Evolutionary conservation across 2,888 invertebrate genomes (phyloP).

Genomic region (Ormyrus pomaceus): DNA sequence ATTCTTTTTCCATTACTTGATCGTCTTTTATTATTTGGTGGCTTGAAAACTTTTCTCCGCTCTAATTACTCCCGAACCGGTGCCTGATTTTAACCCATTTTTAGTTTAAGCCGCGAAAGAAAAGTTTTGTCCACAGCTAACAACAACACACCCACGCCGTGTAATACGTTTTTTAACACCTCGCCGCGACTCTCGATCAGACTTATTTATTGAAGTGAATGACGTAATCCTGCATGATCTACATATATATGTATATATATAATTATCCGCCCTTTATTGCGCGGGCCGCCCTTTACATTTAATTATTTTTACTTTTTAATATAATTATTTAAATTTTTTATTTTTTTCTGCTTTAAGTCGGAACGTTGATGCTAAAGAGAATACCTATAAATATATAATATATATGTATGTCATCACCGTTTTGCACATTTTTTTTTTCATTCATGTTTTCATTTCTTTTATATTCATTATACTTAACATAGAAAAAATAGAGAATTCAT

Average conservation of each 20-base stretch:
- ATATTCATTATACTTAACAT: slow-evolving; percentile 71
- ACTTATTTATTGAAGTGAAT: slow-evolving; percentile 69
- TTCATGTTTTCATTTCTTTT: slow-evolving; percentile 53
- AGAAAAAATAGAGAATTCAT: slow-evolving; percentile 75
- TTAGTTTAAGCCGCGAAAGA: slow-evolving; percentile 19
- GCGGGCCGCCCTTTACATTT: slow-evolving; percentile 55
- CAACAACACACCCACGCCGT: slow-evolving; percentile 52
- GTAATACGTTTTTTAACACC: slow-evolving; percentile 51
- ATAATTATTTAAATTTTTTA: slow-evolving; percentile 60
- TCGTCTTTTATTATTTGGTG: slow-evolving; percentile 57
- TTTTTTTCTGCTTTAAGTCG: slow-evolving; percentile 61
- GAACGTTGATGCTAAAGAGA: slow-evolving; percentile 72
- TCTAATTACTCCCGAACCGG: slow-evolving; percentile 37
- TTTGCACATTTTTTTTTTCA: slow-evolving; percentile 42
- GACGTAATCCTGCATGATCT: slow-evolving; percentile 67
- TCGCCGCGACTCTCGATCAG: slow-evolving; percentile 61
- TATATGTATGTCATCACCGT: slow-evolving; percentile 65
- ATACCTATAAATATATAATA: slow-evolving; percentile 72
- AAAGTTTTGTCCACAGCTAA: slow-evolving; percentile 46
- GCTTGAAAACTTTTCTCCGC: slow-evolving; percentile 52
- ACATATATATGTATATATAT: slow-evolving; percentile 58
- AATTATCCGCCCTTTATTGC: slow-evolving; percentile 53
- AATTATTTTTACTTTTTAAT: slow-evolving; percentile 55
- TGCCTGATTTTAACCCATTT: background rate
- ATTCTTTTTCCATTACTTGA: slow-evolving; percentile 60